A percentile compares a stretch with the other conserved stretches of the same genome.
These are phyloP conservation scores for Linnaemya vulpina DNA, from an alignment of 2,888 invertebrate species.

Conservation along the genomic window DNA sequence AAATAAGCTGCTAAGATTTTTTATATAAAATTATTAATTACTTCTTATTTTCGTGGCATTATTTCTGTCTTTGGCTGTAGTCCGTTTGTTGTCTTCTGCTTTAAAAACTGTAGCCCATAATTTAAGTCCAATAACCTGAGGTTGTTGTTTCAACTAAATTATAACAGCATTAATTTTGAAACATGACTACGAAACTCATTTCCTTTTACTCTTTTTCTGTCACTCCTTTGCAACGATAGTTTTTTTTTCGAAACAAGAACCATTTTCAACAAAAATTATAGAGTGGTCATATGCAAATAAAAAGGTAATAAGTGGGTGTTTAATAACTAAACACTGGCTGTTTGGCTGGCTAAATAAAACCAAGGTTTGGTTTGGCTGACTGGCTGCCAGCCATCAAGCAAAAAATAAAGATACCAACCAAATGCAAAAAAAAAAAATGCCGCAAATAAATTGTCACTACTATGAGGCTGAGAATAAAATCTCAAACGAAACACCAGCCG, in stretches of 20 bases:
- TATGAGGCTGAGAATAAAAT: slow-evolving; percentile 41
- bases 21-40: background rate
- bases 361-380: slow-evolving; percentile 45
- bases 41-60: slow-evolving; percentile 56
- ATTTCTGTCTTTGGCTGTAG: background rate
- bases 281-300: slow-evolving; percentile 80
- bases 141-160: slow-evolving; percentile 68
- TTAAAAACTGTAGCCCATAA: slow-evolving; percentile 26
- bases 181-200: slow-evolving; percentile 40
- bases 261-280: slow-evolving; percentile 64
- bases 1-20: background rate
- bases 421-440: slow-evolving; percentile 3
- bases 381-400: slow-evolving; percentile 65
- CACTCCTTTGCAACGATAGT: background rate
- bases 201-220: background rate
- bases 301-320: slow-evolving; percentile 82
- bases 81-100: slow-evolving; percentile 6
- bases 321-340: slow-evolving; percentile 76
- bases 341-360: slow-evolving; percentile 44
- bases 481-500: slow-evolving; percentile 33
- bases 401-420: slow-evolving; percentile 17
- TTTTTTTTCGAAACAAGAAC: slow-evolving; percentile 23
- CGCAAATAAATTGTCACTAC: slow-evolving; percentile 66
- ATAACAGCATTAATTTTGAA: slow-evolving; percentile 65
- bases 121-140: slow-evolving; percentile 67